Evolutionary conservation across 1,140 invertebrate species (phyloP), one percentile per base, ranked within the genome.

Genomic region (Adelges cooleyi): DNA sequence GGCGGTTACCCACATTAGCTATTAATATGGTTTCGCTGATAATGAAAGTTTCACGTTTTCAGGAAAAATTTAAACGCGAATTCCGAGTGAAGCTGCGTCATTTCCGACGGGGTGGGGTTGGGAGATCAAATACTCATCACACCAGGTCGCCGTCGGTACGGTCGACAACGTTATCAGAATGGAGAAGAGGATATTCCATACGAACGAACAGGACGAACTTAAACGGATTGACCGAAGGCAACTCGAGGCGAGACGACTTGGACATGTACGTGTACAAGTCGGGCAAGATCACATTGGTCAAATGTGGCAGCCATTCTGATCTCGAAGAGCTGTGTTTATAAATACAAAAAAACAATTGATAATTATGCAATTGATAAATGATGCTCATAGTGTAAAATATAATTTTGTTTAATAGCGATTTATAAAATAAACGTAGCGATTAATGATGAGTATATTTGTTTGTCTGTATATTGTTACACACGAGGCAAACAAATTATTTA

Each of bases 51-150:
- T 33, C 17, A 62, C 17, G 18, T 23, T 74, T 79, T 27, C 72
- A 86, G 83, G 83, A 85, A 74, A 86, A 86, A 73, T 85, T 86
- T 69, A 84, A 84, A 71, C 79, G 82, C 22, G 84, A 86, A 74
- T 84, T 86, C 68, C 80, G 82, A 69, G 80, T 81, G 66, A 77
- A 82, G 13, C 84, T 83, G 69, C 79, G 82, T 5, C 74, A 69
- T 72, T 73, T 27, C 75, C 77, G 68, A 79, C 77, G 69, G 73
- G 74, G 67, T 18, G 25, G 25, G 33, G 46, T 20, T 69, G 75
- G 5, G 38, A 71, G 4, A 72, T 69, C 66, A 67, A 71, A 46
- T 72, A 77, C 54, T 76, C 74, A 40, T 75, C 71, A 44, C 67
- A 67, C 48, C 67, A 62, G 17, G 18, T 65, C n/a, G 40, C 42